These are phyloP conservation scores for Onychomys arenicola DNA, from an alignment of 2,797 vertebrate species.

Conservation along the genomic window DNA sequence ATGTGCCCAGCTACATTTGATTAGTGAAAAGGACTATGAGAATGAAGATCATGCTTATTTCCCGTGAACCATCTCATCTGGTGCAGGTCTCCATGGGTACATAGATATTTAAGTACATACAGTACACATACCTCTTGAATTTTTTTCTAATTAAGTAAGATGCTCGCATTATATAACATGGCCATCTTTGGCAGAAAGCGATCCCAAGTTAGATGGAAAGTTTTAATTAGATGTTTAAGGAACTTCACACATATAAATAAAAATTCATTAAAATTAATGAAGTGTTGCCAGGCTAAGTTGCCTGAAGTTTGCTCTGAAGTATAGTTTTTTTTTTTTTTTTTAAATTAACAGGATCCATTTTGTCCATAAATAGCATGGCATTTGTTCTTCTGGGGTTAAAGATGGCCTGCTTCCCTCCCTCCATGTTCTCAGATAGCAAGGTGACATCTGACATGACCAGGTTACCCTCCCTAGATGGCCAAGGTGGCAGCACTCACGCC, in stretches of 20 bases:
- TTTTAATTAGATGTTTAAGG: constrained; percentile 57
- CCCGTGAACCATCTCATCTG: constrained; percentile 25
- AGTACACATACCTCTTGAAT: background rate
- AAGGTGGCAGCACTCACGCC: background rate
- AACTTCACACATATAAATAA: constrained; percentile 47
- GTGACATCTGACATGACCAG: too few relatives aligned
- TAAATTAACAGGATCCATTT: constrained; percentile 47
- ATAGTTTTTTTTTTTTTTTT: constrained; percentile 27
- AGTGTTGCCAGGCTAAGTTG: constrained; percentile 55
- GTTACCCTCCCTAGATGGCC: background rate
- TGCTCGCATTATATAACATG: background rate
- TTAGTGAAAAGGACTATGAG: background rate
- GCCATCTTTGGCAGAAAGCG: background rate
- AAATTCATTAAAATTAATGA: constrained; percentile 63
- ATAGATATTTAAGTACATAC: background rate
- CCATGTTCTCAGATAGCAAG: background rate
- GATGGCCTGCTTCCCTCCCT: background rate
- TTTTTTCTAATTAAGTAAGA: constrained; percentile 54
- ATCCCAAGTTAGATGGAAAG: constrained; percentile 25
- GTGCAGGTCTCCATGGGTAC: background rate
- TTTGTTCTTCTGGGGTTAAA: constrained; percentile 63
- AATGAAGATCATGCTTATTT: background rate
- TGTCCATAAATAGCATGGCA: constrained; percentile 11
- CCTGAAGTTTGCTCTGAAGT: constrained; percentile 30
- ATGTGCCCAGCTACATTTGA: background rate